phyloP scores from a whole-genome alignment of 1,140 invertebrate genomes.

The Amyelois transitella region DNA sequence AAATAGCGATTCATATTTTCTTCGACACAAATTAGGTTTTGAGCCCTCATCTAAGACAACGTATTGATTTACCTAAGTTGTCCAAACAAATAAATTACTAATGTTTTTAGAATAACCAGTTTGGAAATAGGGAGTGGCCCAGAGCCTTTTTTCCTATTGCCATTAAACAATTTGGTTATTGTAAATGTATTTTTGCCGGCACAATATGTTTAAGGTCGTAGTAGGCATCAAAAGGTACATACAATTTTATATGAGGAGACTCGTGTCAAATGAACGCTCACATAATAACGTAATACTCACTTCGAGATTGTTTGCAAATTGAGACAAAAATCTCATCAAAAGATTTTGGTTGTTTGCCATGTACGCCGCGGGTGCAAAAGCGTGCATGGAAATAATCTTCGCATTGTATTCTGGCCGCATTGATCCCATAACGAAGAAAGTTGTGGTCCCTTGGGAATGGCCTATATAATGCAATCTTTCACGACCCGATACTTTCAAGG shows the following conservation, averaged over 20 bases:
- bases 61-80: too few relatives aligned
- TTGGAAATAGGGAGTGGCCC: not conserved
- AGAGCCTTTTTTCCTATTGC: not conserved
- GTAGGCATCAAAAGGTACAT: not conserved
- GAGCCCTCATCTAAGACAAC: too few relatives aligned
- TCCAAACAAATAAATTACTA: too few relatives aligned
- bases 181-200: too few relatives aligned
- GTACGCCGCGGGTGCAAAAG: slow-evolving; percentile 80
- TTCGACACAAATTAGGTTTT: too few relatives aligned
- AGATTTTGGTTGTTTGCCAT: slow-evolving; percentile 76
- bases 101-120: not conserved
- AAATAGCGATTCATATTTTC: too few relatives aligned
- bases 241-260: too few relatives aligned
- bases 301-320: slow-evolving; percentile 42
- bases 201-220: not conserved
- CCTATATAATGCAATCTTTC: slow-evolving; percentile 80
- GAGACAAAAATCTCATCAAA: slow-evolving; percentile 57
- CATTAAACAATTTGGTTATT: too few relatives aligned
- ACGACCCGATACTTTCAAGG: slow-evolving; percentile 76
- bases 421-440: slow-evolving; percentile 78
- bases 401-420: slow-evolving; percentile 78
- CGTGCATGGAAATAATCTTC: slow-evolving; percentile 79
- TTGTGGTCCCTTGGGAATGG: slow-evolving; percentile 82
- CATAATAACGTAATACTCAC: slow-evolving; percentile 24
- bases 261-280: not conserved